phyloP scores from a whole-genome alignment of 2,797 vertebrate genomes.

The Orestias chungarensis region DNA sequence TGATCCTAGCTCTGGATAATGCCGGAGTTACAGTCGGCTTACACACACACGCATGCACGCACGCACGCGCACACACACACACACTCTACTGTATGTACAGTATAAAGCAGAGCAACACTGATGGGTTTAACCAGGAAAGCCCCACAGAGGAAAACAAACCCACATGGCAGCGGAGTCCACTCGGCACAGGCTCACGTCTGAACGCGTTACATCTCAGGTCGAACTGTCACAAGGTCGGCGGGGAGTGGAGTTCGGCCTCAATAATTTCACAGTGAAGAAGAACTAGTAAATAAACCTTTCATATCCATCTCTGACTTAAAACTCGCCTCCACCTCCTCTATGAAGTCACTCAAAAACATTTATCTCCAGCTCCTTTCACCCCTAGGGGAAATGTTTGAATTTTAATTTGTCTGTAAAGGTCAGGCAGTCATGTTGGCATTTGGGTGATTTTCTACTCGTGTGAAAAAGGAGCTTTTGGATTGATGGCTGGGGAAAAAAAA shows the following conservation, averaged over 20 bases:
- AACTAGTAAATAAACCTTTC: background rate
- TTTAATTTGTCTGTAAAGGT: constrained; percentile 10
- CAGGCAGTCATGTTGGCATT: background rate
- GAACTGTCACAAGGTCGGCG: background rate
- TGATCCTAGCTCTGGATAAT: constrained; percentile 67
- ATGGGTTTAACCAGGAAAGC: constrained; percentile 3
- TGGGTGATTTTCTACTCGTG: background rate
- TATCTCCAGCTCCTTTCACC: constrained; percentile 18
- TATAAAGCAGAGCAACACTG: constrained; percentile 31
- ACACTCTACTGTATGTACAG: constrained; percentile 28
- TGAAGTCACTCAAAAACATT: background rate
- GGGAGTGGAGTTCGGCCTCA: background rate
- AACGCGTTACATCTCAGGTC: background rate
- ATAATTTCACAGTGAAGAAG: background rate
- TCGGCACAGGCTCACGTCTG: constrained; percentile 29
- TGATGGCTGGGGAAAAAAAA: background rate
- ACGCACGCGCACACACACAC: background rate
- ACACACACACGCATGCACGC: background rate
- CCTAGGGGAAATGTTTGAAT: background rate
- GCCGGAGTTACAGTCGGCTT: constrained; percentile 38
- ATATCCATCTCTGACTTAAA: background rate
- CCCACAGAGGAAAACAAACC: constrained; percentile 26
- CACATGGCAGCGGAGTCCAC: constrained; percentile 14
- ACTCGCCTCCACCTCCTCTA: background rate
- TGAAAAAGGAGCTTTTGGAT: background rate